Evolutionary conservation across 37 sponge, comb jelly and placozoan species (phyloP), one percentile per base, ranked within the genome.

Genomic region (Eunapius fragilis): DNA sequence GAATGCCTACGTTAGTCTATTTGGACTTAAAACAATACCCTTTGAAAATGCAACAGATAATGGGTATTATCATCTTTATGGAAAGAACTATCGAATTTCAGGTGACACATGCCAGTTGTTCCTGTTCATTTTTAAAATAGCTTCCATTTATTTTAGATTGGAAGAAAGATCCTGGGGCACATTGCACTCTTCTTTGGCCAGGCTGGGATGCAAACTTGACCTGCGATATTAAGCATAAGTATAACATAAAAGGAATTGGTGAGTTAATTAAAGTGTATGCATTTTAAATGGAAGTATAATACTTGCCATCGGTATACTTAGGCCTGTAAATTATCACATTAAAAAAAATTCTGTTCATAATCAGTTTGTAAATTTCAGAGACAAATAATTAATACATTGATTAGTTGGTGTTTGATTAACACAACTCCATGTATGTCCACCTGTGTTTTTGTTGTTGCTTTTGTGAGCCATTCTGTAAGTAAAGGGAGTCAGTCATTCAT

Each of bases 181-280:
- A 79, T 23, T 79, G 71, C 79, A 47, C 72, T 34, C 17, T 36
- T 22, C 80, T 86, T 70, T 86, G 87, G 87, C 87, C 87, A 71
- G 75, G 80, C 3, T 86, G 87, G 87, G 80, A 86, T 38, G 79
- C 71, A 17, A 79, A 71, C 17, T 31, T 86, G 25, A 69, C 47
- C n/a, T 7, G 67, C 13, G 35, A 84, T 5, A 49, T 48, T 3
- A 75, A 73, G 30, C 32, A 5, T 11, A 27, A 75, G 58, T 75
- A 49, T 37, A 27, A 75, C 27, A 75, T 84, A 31, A 28, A 26
- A 45, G 75, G 37, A 41, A 73, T 84, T n/a, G 35, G 75, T 75
- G 27, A 75, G 85, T 75, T 28, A 45, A 45, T 45, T 45, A 45
- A 45, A 45, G 47, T 45, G 47, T 45, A 45, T 45, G 47, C 47